Percentiles rank a stretch among this genome's conserved stretches.
These are phyloP conservation scores for Lineus longissimus DNA, from an alignment of 1,140 invertebrate genomes.

Conservation along the genomic window DNA sequence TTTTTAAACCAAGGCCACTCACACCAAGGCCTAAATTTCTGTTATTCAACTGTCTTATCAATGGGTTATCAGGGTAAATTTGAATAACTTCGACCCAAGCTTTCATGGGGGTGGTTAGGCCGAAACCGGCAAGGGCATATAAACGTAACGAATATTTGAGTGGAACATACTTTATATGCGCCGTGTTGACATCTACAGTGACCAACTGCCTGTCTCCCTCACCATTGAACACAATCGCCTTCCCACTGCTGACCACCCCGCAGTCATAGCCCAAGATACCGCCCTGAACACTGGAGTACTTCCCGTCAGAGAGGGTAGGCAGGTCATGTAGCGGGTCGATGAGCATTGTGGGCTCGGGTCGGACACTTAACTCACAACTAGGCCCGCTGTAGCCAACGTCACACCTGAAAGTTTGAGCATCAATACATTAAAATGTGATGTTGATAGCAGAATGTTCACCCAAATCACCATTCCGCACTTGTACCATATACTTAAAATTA, in stretches of 20 bases:
- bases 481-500: constrained; percentile 28
- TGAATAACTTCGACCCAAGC: too few species aligned
- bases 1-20: too few species aligned
- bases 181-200: constrained; percentile 53
- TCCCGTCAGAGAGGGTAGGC: constrained; percentile 16
- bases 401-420: constrained; percentile 45
- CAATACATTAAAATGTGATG: neutral
- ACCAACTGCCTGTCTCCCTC: constrained; percentile 42
- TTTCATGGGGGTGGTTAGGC: too few species aligned
- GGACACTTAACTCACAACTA: constrained; percentile 39
- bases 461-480: constrained; percentile 45
- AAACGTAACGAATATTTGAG: too few species aligned
- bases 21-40: too few species aligned
- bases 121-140: too few species aligned
- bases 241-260: constrained; percentile 52
- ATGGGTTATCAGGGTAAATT: too few species aligned
- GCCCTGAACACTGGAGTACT: constrained; percentile 32
- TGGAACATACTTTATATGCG: too few species aligned
- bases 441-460: neutral
- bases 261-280: constrained; percentile 46
- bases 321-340: constrained; percentile 47
- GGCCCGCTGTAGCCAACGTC: constrained; percentile 52
- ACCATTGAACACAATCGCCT: constrained; percentile 53
- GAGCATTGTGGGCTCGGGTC: constrained; percentile 40
- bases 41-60: too few species aligned